phyloP scores from a whole-genome alignment of 2,888 invertebrate species.

The Drosophila peninsularis region DNA sequence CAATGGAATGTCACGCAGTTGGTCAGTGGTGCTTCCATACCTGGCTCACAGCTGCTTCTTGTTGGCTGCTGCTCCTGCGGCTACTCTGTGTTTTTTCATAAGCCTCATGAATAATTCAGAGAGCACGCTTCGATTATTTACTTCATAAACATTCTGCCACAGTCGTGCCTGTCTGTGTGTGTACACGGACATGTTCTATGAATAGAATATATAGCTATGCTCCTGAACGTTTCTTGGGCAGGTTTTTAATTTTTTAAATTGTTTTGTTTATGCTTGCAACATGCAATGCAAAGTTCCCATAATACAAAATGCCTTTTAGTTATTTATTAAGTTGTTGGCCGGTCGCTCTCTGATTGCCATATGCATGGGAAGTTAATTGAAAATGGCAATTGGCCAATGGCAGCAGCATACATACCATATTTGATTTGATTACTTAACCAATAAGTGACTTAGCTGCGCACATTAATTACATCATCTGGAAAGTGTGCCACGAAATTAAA shows the following conservation, averaged over 20 bases:
- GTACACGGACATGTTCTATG: neutral
- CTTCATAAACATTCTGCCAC: slow-evolving; percentile 71
- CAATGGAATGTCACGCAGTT: slow-evolving; percentile 66
- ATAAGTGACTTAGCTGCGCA: slow-evolving; percentile 42
- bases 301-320: slow-evolving; percentile 21
- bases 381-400: slow-evolving; percentile 31
- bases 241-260: slow-evolving; percentile 71
- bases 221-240: slow-evolving; percentile 32
- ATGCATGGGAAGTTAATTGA: slow-evolving; percentile 47
- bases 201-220: slow-evolving; percentile 8
- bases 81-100: slow-evolving; percentile 64
- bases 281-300: slow-evolving; percentile 3
- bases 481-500: slow-evolving; percentile 78
- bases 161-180: slow-evolving; percentile 18
- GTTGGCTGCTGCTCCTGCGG: slow-evolving; percentile 22
- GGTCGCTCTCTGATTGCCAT: slow-evolving; percentile 27
- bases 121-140: slow-evolving; percentile 81
- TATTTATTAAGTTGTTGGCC: slow-evolving; percentile 30
- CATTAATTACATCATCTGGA: slow-evolving; percentile 59
- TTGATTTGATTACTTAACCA: slow-evolving; percentile 59
- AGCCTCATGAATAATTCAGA: slow-evolving; percentile 81
- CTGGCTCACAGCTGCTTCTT: slow-evolving; percentile 40
- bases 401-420: slow-evolving; percentile 19
- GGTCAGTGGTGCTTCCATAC: slow-evolving; percentile 29
- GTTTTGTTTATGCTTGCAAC: slow-evolving; percentile 32